Evolutionary conservation across 2,888 invertebrate genomes (phyloP).

Genomic region (Linnaemya vulpina): DNA sequence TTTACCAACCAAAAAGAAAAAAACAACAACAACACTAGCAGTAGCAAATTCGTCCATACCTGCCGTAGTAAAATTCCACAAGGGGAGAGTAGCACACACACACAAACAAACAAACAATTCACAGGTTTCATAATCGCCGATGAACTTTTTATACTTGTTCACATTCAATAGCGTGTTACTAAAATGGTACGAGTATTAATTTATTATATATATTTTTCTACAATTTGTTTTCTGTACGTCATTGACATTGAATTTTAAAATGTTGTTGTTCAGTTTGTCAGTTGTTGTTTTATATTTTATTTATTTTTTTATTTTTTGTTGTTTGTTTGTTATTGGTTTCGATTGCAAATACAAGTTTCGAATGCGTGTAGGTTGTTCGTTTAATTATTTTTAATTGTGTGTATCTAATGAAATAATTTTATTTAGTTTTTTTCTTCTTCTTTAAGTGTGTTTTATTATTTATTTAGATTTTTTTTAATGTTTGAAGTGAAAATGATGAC

Average conservation of each 20-base stretch:
- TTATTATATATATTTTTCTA: constrained; percentile 28
- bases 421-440: constrained; percentile 25
- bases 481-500: constrained; percentile 35
- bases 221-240: constrained; percentile 44
- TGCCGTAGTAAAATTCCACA: background rate
- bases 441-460: constrained; percentile 28
- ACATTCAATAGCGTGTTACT: background rate
- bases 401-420: constrained; percentile 70
- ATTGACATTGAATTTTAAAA: constrained; percentile 67
- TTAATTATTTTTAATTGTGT: constrained; percentile 58
- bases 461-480: constrained; percentile 19
- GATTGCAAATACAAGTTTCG: constrained; percentile 46
- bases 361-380: constrained; percentile 56
- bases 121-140: background rate
- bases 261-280: constrained; percentile 39
- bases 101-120: background rate
- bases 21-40: background rate
- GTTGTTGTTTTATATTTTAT: background rate
- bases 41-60: background rate
- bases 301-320: constrained; percentile 4
- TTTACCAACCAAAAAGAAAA: background rate
- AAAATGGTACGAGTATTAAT: constrained; percentile 10
- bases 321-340: constrained; percentile 11
- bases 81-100: no score
- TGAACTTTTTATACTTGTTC: background rate